A percentile compares a stretch with the other conserved stretches of the same genome.
Evolutionary conservation across 2,888 invertebrate genomes (phyloP).

Genomic region (Chaetogeoica ovagalla): DNA sequence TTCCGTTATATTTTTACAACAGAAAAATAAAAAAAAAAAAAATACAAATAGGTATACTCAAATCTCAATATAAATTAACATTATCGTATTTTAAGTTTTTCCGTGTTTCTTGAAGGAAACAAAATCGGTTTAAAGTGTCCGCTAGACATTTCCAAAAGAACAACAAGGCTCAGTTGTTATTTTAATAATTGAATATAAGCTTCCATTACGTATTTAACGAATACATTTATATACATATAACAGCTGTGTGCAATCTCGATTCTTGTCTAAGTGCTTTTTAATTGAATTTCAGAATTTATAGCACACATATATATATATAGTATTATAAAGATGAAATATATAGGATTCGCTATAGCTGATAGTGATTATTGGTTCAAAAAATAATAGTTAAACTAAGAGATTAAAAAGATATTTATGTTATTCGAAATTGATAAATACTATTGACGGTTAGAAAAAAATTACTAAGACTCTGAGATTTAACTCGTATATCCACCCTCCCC

Average conservation of each 20-base stretch:
- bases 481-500: too few relatives aligned
- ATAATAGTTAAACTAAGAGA: too few relatives aligned
- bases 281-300: conserved; percentile 14
- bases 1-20: not conserved
- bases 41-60: not conserved
- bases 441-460: too few relatives aligned
- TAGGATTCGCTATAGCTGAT: not conserved
- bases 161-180: not conserved
- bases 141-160: not conserved
- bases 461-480: too few relatives aligned
- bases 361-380: too few relatives aligned
- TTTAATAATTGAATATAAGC: conserved; percentile 12
- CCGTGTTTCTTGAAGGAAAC: not conserved
- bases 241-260: not conserved
- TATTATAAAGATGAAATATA: not conserved
- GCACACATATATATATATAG: not conserved
- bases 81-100: not conserved
- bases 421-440: too few relatives aligned
- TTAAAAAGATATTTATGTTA: too few relatives aligned
- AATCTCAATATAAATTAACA: not conserved
- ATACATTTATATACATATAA: not conserved
- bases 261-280: not conserved
- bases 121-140: not conserved
- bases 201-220: not conserved
- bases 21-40: not conserved